A percentile compares a stretch with the other conserved stretches of the same genome.
Evolutionary conservation across 1,140 invertebrate genomes (phyloP).

Genomic region (Branchinecta lindahli): DNA sequence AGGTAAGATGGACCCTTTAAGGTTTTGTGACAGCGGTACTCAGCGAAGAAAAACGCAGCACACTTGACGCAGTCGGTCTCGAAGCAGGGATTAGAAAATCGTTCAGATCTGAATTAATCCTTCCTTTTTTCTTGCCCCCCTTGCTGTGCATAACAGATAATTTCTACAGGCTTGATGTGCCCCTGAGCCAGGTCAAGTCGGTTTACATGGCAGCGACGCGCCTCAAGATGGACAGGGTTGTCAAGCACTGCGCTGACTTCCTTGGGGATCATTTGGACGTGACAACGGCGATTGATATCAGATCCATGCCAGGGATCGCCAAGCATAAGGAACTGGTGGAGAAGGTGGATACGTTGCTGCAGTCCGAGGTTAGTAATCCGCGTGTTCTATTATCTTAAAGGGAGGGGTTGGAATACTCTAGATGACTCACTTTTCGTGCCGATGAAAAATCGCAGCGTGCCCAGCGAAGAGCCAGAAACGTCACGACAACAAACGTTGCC

Average conservation of each 20-base stretch:
- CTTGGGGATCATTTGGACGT: slow-evolving; percentile 47
- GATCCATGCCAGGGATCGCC: slow-evolving; percentile 47
- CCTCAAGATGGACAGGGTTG: slow-evolving; percentile 53
- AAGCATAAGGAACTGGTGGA: slow-evolving; percentile 42
- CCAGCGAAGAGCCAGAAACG: too few species aligned
- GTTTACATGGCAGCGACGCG: slow-evolving; percentile 55
- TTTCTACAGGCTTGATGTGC: slow-evolving; percentile 39
- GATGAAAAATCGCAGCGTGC: too few species aligned
- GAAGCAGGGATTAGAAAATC: too few species aligned
- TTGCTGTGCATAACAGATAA: slow-evolving; percentile 8
- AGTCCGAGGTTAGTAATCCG: slow-evolving; percentile 41
- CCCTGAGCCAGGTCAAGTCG: slow-evolving; percentile 42
- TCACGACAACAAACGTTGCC: too few species aligned
- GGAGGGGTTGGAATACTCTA: too few species aligned
- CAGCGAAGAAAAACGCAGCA: too few species aligned
- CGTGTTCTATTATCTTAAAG: background rate
- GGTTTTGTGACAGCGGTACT: too few species aligned
- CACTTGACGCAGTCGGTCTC: too few species aligned
- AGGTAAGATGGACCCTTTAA: too few species aligned
- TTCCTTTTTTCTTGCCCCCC: slow-evolving; percentile 2
- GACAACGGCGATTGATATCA: slow-evolving; percentile 51
- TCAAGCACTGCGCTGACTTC: slow-evolving; percentile 49
- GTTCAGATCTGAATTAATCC: background rate
- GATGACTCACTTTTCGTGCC: too few species aligned
- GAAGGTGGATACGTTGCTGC: slow-evolving; percentile 53